These are phyloP conservation scores for Acanthis flammea DNA, from an alignment of 2,797 vertebrate species.

Conservation along the genomic window DNA sequence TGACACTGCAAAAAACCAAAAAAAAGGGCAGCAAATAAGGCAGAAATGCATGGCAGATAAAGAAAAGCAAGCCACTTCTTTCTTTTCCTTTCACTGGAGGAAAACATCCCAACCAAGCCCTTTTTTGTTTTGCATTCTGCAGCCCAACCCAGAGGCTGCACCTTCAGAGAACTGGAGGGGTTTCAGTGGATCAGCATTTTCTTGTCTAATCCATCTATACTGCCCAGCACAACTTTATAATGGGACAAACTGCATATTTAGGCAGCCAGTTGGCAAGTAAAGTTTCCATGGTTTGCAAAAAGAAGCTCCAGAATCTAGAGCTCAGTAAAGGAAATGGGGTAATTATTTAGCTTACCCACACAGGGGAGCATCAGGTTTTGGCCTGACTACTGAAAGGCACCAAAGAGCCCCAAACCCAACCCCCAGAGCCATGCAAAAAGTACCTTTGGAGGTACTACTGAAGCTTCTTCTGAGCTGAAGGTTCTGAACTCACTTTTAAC, in stretches of 20 bases:
- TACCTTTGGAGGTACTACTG: not conserved
- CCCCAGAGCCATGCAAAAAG: not conserved
- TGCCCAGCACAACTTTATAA: not conserved
- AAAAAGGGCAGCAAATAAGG: slow-evolving; percentile 7
- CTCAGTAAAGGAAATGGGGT: not conserved
- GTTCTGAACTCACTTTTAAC: not conserved
- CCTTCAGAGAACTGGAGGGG: not conserved
- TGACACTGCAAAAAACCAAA: not conserved
- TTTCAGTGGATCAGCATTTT: not conserved
- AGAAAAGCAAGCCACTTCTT: slow-evolving; percentile 9
- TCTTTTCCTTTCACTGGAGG: not conserved
- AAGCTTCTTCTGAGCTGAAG: not conserved
- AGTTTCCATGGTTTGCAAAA: not conserved
- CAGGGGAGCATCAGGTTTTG: not conserved
- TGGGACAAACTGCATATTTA: not conserved
- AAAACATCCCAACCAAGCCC: not conserved
- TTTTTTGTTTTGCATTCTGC: not conserved
- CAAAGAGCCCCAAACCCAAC: not conserved
- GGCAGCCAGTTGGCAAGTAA: not conserved
- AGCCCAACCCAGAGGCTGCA: not conserved
- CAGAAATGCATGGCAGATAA: slow-evolving; percentile 8
- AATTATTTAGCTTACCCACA: not conserved
- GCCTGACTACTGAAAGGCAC: not conserved
- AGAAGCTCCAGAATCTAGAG: not conserved
- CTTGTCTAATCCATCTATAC: not conserved